Conservation (phyloP, 2,888 invertebrate species). For the Aproaerema taeniolella region DNA sequence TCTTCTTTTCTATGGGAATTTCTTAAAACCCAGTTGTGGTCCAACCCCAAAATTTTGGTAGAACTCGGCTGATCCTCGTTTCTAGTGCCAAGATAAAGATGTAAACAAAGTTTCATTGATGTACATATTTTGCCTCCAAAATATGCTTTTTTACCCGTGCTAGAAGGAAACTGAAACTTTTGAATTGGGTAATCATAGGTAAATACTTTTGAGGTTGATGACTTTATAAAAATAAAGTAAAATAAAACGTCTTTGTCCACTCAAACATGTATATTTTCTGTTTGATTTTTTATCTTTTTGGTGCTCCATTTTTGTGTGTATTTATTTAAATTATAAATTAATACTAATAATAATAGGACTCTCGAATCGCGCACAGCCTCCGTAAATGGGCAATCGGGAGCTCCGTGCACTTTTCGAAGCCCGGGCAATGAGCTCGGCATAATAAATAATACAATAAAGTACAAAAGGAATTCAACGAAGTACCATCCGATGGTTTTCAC, state of each 20-base stretch:
- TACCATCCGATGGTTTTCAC: conserved; percentile 68
- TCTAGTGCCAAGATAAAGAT: too few relatives aligned
- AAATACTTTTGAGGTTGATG: too few relatives aligned
- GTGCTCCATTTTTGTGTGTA: conserved; percentile 75
- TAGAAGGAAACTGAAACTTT: too few relatives aligned
- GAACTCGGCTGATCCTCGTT: too few relatives aligned
- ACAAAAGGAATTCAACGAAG: conserved; percentile 63
- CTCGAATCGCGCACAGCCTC: conserved; percentile 52
- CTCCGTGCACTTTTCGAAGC: conserved; percentile 49
- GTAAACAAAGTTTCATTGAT: too few relatives aligned
- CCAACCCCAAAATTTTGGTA: too few relatives aligned
- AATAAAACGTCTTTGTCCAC: conserved; percentile 54
- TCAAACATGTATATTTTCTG: conserved; percentile 73
- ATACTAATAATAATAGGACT: conserved; percentile 68
- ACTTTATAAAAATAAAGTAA: too few relatives aligned
- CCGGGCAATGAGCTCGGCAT: conserved; percentile 74
- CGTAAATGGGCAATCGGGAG: conserved; percentile 72
- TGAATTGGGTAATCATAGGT: too few relatives aligned
- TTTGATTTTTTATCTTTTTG: conserved; percentile 68
- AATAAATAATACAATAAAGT: conserved; percentile 74
- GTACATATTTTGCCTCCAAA: too few relatives aligned
- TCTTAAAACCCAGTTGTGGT: too few relatives aligned
- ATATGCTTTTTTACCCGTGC: too few relatives aligned
- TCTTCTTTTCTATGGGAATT: too few relatives aligned
- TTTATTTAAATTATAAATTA: conserved; percentile 71